phyloP scores from a whole-genome alignment of 2,888 invertebrate species.

The Rhabditophanes sp. region DNA sequence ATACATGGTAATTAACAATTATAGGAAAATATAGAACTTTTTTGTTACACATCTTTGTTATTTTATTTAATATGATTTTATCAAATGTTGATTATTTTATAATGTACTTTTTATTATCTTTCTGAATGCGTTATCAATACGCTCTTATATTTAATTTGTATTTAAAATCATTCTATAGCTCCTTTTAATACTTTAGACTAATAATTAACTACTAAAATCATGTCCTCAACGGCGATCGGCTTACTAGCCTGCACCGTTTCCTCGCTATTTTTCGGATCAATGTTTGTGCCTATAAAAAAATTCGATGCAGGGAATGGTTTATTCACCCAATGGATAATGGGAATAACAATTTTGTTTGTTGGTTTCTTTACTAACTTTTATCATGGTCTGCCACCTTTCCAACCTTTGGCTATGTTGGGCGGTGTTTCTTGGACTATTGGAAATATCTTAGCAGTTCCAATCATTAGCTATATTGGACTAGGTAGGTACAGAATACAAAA shows the following conservation, averaged over 20 bases:
- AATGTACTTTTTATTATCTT: too few relatives aligned
- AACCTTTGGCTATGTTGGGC: slow-evolving; percentile 48
- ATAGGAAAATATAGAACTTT: too few relatives aligned
- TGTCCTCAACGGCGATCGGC: slow-evolving; percentile 36
- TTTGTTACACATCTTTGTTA: too few relatives aligned
- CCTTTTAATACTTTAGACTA: too few relatives aligned
- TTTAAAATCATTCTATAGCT: too few relatives aligned
- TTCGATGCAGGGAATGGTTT: slow-evolving; percentile 46
- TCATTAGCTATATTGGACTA: slow-evolving; percentile 48
- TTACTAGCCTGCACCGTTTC: slow-evolving; percentile 45
- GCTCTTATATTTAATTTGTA: too few relatives aligned
- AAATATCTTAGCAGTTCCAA: slow-evolving; percentile 48
- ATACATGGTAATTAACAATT: too few relatives aligned
- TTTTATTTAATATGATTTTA: too few relatives aligned
- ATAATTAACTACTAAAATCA: too few relatives aligned
- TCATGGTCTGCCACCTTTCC: slow-evolving; percentile 45
- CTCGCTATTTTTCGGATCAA: slow-evolving; percentile 48
- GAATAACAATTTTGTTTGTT: slow-evolving; percentile 45
- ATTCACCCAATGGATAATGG: slow-evolving; percentile 49
- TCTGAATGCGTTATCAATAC: too few relatives aligned
- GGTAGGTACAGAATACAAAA: too few relatives aligned
- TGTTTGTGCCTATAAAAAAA: slow-evolving; percentile 48
- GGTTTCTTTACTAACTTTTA: slow-evolving; percentile 40
- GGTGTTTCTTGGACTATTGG: slow-evolving; percentile 48
- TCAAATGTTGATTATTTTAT: too few relatives aligned